Evolutionary conservation across 1,140 invertebrate genomes (phyloP), one percentile per base, ranked within the genome.

Genomic region (Drosophila truncata): DNA sequence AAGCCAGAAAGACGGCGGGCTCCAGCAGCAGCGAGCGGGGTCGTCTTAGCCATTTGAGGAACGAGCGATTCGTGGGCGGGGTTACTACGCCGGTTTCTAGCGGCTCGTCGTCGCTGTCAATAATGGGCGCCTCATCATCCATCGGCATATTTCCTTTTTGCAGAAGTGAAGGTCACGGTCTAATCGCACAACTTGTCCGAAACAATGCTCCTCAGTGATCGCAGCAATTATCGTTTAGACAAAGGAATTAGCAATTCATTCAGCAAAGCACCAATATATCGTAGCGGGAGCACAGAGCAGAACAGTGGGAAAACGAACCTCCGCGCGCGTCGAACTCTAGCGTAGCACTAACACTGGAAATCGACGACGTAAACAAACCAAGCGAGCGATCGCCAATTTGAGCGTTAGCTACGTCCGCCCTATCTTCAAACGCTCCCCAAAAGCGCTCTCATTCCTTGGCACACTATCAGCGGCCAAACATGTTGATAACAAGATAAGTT

Each of bases 1-100:
- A 88, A 37, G 91, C 82, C 13, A 92, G 37, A 59, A 92, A 91
- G 8, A 92, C 91, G 10, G 91, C 91, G 10, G 91, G 91, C 33
- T 92, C 91, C 39, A 92, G 60, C 37, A 82, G 74, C 10, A 91
- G 82, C 39, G 78, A 80, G 7, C 57, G 55, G 2, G 44, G 63
- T 31, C 8, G 41, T 33, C 23, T 49, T 3, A 69, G 37, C 33
- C 66, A 54, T 18, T 50, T 44, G 9, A 35, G 3, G 13, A 54
- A 29, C 8, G 11, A 44, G 7, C 63, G 14, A 13, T 31, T 35
- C 0, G 54, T 42, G 18, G 73, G 55, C 49, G 59, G 29, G 39
- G 58, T 11, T 2, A 14, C 6, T 1, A 58, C 20, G 14, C 4
- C 20, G 25, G 31, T 60, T 29, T 77, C 52, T 27, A 55, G n/a